These are phyloP conservation scores for Petrocephalus sullivani DNA, from an alignment of 2,797 vertebrate species.

Conservation along the genomic window DNA sequence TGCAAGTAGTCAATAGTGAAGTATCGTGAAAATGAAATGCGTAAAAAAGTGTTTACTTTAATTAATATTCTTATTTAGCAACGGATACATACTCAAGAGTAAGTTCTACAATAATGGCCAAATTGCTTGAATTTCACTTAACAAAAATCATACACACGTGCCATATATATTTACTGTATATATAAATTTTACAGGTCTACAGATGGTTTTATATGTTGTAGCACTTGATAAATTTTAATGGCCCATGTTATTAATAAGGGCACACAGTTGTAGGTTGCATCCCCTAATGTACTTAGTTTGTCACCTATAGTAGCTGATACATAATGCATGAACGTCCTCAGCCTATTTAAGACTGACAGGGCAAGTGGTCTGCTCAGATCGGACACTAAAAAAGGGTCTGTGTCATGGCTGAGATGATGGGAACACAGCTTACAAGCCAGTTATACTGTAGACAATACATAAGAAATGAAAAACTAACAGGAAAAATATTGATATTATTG, in stretches of 20 bases:
- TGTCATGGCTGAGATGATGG: neutral
- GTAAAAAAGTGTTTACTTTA: neutral
- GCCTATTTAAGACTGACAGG: neutral
- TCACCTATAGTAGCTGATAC: slow-evolving; percentile 18
- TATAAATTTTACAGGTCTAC: slow-evolving; percentile 44
- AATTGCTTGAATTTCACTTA: no score
- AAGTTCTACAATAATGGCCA: neutral
- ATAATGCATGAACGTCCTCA: slow-evolving; percentile 24
- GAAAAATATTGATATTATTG: neutral
- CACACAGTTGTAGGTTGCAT: slow-evolving; percentile 41
- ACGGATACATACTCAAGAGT: neutral
- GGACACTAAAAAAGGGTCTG: neutral
- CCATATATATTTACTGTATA: neutral
- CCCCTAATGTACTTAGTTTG: slow-evolving; percentile 16
- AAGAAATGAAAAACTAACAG: neutral
- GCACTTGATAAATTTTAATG: slow-evolving; percentile 89
- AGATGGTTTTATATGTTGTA: slow-evolving; percentile 78
- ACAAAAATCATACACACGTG: neutral
- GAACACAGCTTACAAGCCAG: neutral
- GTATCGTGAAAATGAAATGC: neutral
- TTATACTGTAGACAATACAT: neutral
- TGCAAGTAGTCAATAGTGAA: neutral
- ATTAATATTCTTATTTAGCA: neutral
- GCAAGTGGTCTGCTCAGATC: slow-evolving; percentile 9
- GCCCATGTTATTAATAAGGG: slow-evolving; percentile 79